A percentile compares a stretch with the other conserved stretches of the same genome.
Evolutionary conservation across 2,888 invertebrate genomes (phyloP).

Genomic region (Gasteruption jaculator): DNA sequence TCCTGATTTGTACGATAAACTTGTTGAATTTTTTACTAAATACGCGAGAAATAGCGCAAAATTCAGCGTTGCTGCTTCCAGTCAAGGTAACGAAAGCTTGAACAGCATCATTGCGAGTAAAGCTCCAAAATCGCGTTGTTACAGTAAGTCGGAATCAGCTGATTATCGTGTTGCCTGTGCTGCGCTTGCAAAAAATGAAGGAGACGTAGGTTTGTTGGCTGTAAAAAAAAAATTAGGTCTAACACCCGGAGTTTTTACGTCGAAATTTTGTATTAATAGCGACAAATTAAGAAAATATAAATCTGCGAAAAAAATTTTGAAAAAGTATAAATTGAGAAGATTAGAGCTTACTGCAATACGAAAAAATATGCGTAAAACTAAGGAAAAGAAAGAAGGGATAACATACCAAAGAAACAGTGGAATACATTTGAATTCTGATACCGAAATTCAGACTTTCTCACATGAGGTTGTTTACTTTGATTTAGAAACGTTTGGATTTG

Average conservation of each 20-base stretch:
- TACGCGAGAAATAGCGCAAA: slow-evolving; percentile 24
- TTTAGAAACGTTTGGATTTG: slow-evolving; percentile 12
- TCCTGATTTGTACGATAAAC: slow-evolving; percentile 12
- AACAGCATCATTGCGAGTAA: slow-evolving; percentile 30
- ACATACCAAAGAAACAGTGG: slow-evolving; percentile 11
- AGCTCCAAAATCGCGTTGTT: slow-evolving; percentile 20
- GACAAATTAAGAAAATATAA: background rate
- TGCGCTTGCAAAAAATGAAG: slow-evolving; percentile 8
- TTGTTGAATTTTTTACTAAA: slow-evolving; percentile 15
- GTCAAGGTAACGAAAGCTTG: slow-evolving; percentile 25
- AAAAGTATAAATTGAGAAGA: background rate
- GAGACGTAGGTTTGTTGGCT: slow-evolving; percentile 3
- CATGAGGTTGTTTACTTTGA: slow-evolving; percentile 17
- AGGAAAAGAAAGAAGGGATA: slow-evolving; percentile 11
- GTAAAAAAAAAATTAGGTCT: slow-evolving; percentile 1
- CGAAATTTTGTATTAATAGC: background rate
- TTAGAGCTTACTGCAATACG: background rate
- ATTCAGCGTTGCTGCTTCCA: slow-evolving; percentile 23
- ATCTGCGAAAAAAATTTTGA: background rate
- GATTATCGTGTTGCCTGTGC: background rate
- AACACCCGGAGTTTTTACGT: background rate
- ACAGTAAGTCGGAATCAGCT: background rate
- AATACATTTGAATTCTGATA: slow-evolving; percentile 1
- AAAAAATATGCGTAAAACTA: slow-evolving; percentile 5
- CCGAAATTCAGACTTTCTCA: no score